phyloP scores from a whole-genome alignment of 2,113 vertebrate genomes.

The Suricata suricatta region DNA sequence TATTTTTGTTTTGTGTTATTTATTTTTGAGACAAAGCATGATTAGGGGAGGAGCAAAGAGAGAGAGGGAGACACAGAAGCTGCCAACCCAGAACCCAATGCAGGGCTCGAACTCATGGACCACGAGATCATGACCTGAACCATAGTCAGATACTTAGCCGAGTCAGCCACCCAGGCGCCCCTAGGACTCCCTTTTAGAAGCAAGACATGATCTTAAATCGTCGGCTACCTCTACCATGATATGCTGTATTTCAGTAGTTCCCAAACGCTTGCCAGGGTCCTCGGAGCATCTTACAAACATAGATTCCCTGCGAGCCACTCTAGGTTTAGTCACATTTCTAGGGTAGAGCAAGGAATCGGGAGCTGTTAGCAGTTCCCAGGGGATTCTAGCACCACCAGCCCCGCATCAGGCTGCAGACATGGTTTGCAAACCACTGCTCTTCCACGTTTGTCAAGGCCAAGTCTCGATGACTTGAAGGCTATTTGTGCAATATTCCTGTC shows the following conservation, averaged over 20 bases:
- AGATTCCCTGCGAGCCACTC: not conserved
- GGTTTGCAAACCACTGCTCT: not conserved
- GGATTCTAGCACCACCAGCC: not conserved
- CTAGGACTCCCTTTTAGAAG: not conserved
- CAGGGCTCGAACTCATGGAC: no score
- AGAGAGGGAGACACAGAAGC: no score
- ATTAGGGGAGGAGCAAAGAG: no score
- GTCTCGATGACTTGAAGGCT: not conserved
- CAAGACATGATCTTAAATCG: not conserved
- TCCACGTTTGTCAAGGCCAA: not conserved
- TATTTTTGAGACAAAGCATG: no score
- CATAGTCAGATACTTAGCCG: no score
- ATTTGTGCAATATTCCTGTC: rapidly evolving
- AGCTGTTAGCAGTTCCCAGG: no score
- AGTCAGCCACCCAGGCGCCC: no score
- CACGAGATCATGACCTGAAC: no score
- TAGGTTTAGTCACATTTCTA: not conserved
- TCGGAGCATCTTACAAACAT: not conserved
- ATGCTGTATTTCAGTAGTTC: not conserved
- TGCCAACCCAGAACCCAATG: no score
- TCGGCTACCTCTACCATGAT: not conserved
- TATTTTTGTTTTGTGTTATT: no score
- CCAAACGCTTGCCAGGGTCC: not conserved
- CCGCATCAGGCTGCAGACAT: rapidly evolving
- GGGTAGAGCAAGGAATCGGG: not conserved